phyloP scores from a whole-genome alignment of 2,888 invertebrate species.

The Heliconius erato region DNA sequence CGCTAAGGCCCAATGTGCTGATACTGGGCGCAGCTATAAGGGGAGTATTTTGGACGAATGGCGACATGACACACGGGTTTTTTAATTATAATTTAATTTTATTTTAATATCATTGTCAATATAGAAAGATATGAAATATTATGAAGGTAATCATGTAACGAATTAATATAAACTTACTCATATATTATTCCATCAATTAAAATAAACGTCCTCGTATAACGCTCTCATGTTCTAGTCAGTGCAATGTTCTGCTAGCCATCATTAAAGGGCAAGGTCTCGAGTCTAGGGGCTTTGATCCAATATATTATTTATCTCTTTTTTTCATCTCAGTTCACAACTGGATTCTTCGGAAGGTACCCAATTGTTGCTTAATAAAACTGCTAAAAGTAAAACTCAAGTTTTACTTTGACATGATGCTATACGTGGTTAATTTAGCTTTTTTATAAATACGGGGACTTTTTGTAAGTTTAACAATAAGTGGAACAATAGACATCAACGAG shows the following conservation, averaged over 20 bases:
- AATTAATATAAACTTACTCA: background rate
- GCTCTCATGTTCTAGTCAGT: constrained; percentile 44
- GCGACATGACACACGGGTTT: no score
- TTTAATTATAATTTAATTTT: no score
- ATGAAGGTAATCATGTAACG: background rate
- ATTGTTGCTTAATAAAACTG: constrained; percentile 26
- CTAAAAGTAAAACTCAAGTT: background rate
- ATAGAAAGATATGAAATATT: background rate
- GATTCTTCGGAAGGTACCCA: constrained; percentile 26
- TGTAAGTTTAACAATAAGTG: background rate
- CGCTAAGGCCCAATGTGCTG: no score
- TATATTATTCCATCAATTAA: background rate
- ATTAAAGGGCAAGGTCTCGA: constrained; percentile 61
- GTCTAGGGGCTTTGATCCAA: constrained; percentile 43
- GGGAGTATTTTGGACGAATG: no score
- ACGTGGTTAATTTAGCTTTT: background rate
- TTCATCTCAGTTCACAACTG: constrained; percentile 36
- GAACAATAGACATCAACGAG: constrained; percentile 33
- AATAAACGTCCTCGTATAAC: constrained; percentile 19
- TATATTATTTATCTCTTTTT: constrained; percentile 44
- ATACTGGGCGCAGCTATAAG: no score
- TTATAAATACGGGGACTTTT: background rate
- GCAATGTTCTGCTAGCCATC: constrained; percentile 55
- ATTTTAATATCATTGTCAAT: background rate
- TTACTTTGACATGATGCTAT: background rate